Evolutionary conservation across 1,140 invertebrate genomes (phyloP).

Genomic region (Chironomus tepperi): DNA sequence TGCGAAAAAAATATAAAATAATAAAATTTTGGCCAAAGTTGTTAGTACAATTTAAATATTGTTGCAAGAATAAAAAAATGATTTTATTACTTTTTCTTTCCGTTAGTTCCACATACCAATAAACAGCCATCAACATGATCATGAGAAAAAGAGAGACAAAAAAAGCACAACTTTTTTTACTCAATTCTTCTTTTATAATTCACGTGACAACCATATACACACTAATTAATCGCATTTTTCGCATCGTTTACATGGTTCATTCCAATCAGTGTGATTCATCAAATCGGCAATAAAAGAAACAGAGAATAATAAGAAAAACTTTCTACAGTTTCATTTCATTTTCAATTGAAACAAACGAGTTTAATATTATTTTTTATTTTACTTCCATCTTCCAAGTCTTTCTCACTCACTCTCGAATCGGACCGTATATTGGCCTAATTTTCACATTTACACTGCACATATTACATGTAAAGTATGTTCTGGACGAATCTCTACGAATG

Average conservation of each 20-base stretch:
- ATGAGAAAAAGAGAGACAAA: too few species aligned
- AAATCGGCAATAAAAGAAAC: not conserved
- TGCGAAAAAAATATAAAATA: too few species aligned
- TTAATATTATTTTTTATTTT: too few species aligned
- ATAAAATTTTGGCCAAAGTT: too few species aligned
- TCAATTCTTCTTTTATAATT: not conserved
- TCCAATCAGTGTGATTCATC: not conserved
- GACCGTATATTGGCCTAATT: slow-evolving; percentile 9
- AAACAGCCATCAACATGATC: too few species aligned
- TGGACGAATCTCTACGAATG: too few species aligned
- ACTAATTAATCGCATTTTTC: slow-evolving; percentile 14
- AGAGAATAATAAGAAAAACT: slow-evolving; percentile 6
- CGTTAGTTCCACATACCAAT: too few species aligned
- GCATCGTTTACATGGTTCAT: not conserved
- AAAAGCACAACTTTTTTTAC: too few species aligned
- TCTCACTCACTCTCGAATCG: not conserved
- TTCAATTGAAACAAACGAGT: not conserved
- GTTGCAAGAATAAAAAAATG: too few species aligned
- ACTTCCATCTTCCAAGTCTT: not conserved
- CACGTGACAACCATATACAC: not conserved
- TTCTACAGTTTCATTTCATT: slow-evolving; percentile 14
- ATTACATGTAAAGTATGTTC: too few species aligned
- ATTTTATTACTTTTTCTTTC: too few species aligned
- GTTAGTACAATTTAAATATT: too few species aligned
- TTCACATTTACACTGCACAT: not conserved